Conservation (phyloP, 2,113 vertebrate genomes). For the Micromys minutus region DNA sequence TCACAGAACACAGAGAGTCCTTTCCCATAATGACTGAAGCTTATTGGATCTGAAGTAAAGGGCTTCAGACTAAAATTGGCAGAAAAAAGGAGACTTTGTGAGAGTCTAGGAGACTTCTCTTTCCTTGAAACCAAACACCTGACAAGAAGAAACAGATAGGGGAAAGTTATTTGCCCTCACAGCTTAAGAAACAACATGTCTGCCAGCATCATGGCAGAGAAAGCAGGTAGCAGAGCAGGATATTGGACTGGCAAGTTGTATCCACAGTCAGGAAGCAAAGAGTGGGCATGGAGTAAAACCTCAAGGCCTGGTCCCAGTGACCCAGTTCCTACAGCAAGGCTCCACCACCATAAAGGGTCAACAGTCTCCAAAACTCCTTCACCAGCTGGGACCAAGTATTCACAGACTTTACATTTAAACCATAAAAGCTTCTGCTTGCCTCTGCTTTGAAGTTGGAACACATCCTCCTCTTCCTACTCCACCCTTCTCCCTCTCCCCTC, state of each 20-base stretch:
- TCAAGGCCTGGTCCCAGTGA: not conserved
- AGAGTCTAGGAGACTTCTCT: not conserved
- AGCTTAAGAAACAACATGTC: not conserved
- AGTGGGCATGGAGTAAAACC: not conserved
- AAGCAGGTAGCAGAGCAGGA: not conserved
- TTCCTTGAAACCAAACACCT: not conserved
- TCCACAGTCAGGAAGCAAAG: not conserved
- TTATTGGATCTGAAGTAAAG: not conserved
- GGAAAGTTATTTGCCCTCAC: too few relatives aligned
- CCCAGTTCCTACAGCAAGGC: not conserved
- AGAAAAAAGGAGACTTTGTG: too few relatives aligned
- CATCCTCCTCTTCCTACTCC: not conserved
- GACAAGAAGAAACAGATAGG: not conserved
- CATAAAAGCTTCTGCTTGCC: not conserved
- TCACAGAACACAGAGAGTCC: not conserved
- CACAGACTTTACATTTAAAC: not conserved
- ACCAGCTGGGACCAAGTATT: not conserved
- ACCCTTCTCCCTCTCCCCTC: too few relatives aligned
- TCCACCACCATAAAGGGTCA: not conserved
- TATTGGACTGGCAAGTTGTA: not conserved
- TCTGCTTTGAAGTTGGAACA: not conserved
- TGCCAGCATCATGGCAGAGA: not conserved
- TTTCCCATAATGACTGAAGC: not conserved
- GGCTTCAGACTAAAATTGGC: not conserved
- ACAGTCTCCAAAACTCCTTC: too few relatives aligned